phyloP scores from a whole-genome alignment of 2,888 invertebrate species.

The Scrobipalpa atriplicella region DNA sequence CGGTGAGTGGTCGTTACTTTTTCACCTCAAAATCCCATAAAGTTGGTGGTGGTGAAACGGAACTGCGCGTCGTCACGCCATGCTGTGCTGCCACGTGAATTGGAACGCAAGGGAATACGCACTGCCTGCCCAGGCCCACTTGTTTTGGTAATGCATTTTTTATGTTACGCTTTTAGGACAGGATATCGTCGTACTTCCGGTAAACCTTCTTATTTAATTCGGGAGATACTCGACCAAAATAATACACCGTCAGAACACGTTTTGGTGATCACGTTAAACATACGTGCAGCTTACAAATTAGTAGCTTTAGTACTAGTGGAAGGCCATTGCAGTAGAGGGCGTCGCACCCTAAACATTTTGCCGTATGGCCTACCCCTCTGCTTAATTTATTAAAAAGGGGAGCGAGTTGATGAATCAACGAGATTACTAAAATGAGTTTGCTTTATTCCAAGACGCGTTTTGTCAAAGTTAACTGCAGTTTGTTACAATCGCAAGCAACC shows the following conservation, averaged over 20 bases:
- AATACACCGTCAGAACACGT: neutral
- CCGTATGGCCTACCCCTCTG: constrained; percentile 13
- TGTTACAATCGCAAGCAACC: neutral
- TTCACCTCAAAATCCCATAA: constrained; percentile 22
- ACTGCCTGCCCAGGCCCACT: constrained; percentile 21
- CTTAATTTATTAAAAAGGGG: constrained; percentile 28
- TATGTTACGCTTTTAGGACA: constrained; percentile 8
- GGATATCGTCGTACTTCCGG: neutral
- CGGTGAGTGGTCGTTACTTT: constrained; percentile 19
- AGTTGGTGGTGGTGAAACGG: constrained; percentile 35
- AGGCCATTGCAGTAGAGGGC: neutral
- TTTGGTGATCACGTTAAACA: neutral
- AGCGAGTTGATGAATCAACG: constrained; percentile 6
- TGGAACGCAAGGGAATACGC: constrained; percentile 23
- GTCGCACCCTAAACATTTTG: constrained; percentile 14
- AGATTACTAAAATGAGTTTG: constrained; percentile 20
- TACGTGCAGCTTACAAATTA: neutral
- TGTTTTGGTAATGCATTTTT: constrained; percentile 34
- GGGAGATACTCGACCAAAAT: neutral
- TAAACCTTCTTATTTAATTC: neutral
- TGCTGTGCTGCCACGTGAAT: constrained; percentile 36
- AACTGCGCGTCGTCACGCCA: constrained; percentile 51
- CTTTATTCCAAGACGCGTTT: constrained; percentile 11
- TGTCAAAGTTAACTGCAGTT: neutral
- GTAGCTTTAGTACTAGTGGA: neutral